Conservation (phyloP, 2,113 vertebrate species). For the Strix aluco region DNA sequence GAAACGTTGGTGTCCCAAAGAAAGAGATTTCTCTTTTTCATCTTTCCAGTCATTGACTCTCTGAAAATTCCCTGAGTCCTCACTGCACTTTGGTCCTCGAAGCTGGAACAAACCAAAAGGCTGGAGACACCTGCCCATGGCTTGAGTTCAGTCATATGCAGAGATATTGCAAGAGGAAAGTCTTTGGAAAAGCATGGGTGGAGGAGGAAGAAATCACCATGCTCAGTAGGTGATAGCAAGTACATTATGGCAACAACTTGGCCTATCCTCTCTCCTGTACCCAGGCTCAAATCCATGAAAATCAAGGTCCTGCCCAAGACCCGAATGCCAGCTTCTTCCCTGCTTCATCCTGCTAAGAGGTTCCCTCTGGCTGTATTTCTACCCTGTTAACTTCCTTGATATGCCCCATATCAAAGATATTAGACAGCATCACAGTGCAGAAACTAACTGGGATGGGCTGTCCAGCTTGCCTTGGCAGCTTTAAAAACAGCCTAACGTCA, state of each 20-base stretch:
- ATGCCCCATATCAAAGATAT: background rate
- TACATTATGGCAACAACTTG: background rate
- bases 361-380: background rate
- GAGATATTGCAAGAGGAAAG: background rate
- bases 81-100: background rate
- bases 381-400: background rate
- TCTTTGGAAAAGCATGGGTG: background rate
- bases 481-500: background rate
- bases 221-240: background rate
- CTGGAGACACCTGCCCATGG: background rate
- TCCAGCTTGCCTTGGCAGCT: conserved; percentile 5
- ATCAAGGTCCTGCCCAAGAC: background rate
- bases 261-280: background rate
- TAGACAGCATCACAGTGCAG: background rate
- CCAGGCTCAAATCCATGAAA: background rate
- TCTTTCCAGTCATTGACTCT: background rate
- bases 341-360: background rate
- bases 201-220: background rate
- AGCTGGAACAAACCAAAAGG: background rate
- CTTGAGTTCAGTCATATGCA: background rate
- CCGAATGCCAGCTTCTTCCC: background rate
- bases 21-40: background rate
- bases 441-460: background rate
- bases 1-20: background rate
- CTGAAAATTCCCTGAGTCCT: background rate